phyloP scores from a whole-genome alignment of 35 echinoderm and acorn worm species.

The Ptychodera flava region DNA sequence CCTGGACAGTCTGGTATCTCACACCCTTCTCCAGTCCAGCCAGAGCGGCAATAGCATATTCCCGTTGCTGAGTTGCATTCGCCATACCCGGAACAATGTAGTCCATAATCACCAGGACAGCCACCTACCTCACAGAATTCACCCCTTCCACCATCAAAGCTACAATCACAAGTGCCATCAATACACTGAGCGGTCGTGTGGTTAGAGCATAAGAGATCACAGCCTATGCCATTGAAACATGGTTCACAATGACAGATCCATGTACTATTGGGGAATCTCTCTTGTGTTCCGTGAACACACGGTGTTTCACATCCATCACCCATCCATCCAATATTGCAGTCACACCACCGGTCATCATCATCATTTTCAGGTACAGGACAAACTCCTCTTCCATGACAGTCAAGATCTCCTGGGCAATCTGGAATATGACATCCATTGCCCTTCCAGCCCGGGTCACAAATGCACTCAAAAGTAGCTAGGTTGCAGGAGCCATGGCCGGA shows the following conservation, averaged over 20 bases:
- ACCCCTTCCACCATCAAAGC: slow-evolving; percentile 23
- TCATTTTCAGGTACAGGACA: slow-evolving; percentile 58
- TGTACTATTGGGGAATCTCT: slow-evolving; percentile 36
- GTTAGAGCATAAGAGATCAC: slow-evolving; percentile 15
- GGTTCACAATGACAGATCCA: slow-evolving; percentile 71
- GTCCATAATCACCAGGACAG: slow-evolving; percentile 50
- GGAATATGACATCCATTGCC: slow-evolving; percentile 77
- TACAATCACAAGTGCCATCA: slow-evolving; percentile 65
- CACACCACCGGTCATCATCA: slow-evolving; percentile 30
- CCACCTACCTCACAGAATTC: slow-evolving; percentile 6
- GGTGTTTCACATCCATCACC: slow-evolving; percentile 70
- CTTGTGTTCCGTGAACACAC: slow-evolving; percentile 44
- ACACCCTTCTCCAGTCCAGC: slow-evolving; percentile 74
- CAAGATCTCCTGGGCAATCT: slow-evolving; percentile 70
- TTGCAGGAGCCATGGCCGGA: slow-evolving; percentile 70
- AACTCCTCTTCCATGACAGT: slow-evolving; percentile 56
- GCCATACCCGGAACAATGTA: slow-evolving; percentile 59
- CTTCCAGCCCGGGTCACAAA: slow-evolving; percentile 86
- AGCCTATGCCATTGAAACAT: slow-evolving; percentile 64
- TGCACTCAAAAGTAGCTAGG: slow-evolving; percentile 60
- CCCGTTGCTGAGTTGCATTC: slow-evolving; percentile 59
- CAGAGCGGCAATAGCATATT: slow-evolving; percentile 46
- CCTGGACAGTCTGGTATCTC: slow-evolving; percentile 79
- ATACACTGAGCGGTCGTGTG: slow-evolving; percentile 28
- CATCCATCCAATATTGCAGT: slow-evolving; percentile 60